Percentiles rank a stretch among this genome's conserved stretches.
Evolutionary conservation across 2,113 vertebrate genomes (phyloP).

Genomic region (Gavialis gangeticus): DNA sequence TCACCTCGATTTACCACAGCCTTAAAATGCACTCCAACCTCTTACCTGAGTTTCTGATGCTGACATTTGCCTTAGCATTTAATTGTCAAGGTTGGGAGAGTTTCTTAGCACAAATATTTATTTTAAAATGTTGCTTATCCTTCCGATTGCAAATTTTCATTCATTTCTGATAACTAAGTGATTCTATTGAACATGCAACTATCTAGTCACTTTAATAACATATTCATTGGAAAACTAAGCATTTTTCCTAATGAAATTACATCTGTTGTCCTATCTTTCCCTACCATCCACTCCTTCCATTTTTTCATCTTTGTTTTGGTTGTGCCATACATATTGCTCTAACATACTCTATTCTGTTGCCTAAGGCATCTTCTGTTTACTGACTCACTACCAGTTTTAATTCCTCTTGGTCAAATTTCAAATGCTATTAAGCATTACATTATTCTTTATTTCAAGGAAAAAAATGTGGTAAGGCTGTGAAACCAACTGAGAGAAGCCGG

Average conservation of each 20-base stretch:
- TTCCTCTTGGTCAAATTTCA: slow-evolving; percentile 13
- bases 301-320: slow-evolving; percentile 46
- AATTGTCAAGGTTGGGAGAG: slow-evolving; percentile 17
- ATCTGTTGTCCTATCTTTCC: slow-evolving; percentile 27
- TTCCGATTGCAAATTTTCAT: slow-evolving; percentile 58
- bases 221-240: slow-evolving; percentile 30
- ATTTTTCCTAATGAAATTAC: slow-evolving; percentile 43
- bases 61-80: slow-evolving; percentile 24
- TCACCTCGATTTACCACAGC: not conserved
- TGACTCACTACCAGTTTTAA: slow-evolving; percentile 12
- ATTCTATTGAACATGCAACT: slow-evolving; percentile 45
- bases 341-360: not conserved
- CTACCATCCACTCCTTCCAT: slow-evolving; percentile 27
- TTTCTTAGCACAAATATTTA: slow-evolving; percentile 44
- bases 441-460: slow-evolving; percentile 32
- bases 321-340: slow-evolving; percentile 20
- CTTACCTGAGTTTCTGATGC: not conserved
- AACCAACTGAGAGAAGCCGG: slow-evolving; percentile 15
- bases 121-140: slow-evolving; percentile 46
- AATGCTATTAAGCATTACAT: not conserved
- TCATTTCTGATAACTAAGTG: slow-evolving; percentile 45
- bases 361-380: slow-evolving; percentile 34
- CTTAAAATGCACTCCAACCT: not conserved
- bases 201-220: slow-evolving; percentile 43
- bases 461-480: not conserved